Percentiles rank a stretch among this genome's conserved stretches.
Conservation (phyloP, 2,888 invertebrate genomes). For the Ctena decussata region DNA sequence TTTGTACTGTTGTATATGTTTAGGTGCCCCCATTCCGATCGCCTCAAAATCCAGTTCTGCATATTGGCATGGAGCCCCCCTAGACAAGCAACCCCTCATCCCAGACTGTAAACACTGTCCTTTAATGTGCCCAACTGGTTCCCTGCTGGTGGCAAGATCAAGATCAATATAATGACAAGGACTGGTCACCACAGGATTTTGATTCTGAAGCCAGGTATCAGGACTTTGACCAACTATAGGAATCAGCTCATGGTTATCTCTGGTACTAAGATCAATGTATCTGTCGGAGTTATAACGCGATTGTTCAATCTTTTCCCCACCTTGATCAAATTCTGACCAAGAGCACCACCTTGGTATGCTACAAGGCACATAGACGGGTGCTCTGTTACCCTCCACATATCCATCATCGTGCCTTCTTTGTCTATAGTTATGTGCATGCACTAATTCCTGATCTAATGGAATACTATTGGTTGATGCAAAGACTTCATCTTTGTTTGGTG, state of each 20-base stretch:
- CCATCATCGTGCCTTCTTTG: background rate
- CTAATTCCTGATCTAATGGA: background rate
- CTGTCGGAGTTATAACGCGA: background rate
- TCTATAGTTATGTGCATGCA: background rate
- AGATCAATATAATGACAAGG: background rate
- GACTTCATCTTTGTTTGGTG: background rate
- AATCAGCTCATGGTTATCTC: background rate
- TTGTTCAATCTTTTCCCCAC: background rate
- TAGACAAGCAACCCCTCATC: too few species aligned
- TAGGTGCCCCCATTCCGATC: background rate
- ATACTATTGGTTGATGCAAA: background rate
- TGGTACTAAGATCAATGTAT: background rate
- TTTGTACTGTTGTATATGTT: background rate
- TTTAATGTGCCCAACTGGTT: background rate
- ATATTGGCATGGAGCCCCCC: background rate
- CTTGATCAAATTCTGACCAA: background rate
- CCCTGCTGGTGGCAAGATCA: background rate
- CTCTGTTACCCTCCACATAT: background rate
- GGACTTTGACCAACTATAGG: background rate
- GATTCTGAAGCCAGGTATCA: background rate
- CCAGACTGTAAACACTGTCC: background rate
- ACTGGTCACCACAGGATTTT: background rate
- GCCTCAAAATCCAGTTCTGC: background rate
- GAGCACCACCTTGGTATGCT: background rate
- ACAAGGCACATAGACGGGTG: constrained; percentile 1